These are phyloP conservation scores for Lontra canadensis DNA, from an alignment of 2,113 vertebrate genomes.

Conservation along the genomic window DNA sequence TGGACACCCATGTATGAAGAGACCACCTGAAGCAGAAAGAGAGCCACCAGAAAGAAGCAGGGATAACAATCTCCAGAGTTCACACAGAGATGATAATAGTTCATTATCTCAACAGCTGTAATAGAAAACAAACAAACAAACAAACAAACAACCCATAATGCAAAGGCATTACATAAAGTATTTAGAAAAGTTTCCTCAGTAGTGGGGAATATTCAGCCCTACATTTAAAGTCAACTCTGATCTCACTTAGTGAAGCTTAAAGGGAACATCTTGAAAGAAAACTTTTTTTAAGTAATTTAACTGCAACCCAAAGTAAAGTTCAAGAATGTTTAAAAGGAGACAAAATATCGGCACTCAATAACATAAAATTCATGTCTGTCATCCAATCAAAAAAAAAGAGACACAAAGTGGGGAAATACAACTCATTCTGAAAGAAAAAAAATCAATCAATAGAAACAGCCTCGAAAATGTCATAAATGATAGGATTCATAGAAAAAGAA, in stretches of 20 bases:
- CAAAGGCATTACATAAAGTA: background rate
- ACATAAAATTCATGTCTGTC: background rate
- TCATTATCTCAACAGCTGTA: background rate
- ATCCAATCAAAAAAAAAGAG: background rate
- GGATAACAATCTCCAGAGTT: background rate
- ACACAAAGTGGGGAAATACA: background rate
- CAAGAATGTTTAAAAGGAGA: conserved; percentile 32
- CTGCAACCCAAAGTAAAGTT: background rate
- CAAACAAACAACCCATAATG: background rate
- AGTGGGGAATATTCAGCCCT: background rate
- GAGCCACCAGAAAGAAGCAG: background rate
- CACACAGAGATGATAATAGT: background rate
- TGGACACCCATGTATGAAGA: background rate
- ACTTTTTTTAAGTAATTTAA: background rate
- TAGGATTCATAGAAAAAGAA: conserved; percentile 33
- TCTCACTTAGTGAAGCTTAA: background rate
- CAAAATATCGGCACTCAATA: background rate
- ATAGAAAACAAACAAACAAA: background rate
- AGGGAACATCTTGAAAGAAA: background rate
- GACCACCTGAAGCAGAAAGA: background rate
- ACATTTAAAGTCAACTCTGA: background rate
- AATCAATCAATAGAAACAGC: conserved; percentile 30
- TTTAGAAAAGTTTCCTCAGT: background rate
- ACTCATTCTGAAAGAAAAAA: background rate
- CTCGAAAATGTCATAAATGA: conserved; percentile 1